Percentiles rank a stretch among this genome's conserved stretches.
Evolutionary conservation across 64 coral and sea anemone genomes (phyloP).

Genomic region (Montipora efflorescens): DNA sequence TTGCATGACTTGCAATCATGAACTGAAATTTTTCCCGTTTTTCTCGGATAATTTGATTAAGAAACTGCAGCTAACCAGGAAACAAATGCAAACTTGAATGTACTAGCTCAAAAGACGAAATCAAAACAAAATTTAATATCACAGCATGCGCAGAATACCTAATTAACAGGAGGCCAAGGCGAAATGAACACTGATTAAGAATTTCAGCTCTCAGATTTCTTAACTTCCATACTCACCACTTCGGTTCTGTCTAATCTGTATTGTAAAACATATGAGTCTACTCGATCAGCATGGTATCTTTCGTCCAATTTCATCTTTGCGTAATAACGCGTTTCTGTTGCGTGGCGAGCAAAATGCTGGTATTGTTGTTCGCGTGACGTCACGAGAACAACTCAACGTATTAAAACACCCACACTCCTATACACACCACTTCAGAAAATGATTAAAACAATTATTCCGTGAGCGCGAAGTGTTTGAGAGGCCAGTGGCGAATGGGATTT

Average conservation of each 20-base stretch:
- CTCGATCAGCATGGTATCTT: slow-evolving; percentile 16
- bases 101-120: not conserved
- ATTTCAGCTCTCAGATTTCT: not conserved
- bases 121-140: not conserved
- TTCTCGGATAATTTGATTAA: not conserved
- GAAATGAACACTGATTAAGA: not conserved
- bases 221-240: slow-evolving; percentile 25
- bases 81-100: not conserved
- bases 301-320: slow-evolving; percentile 4
- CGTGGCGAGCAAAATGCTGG: too few relatives aligned
- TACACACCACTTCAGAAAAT: too few relatives aligned
- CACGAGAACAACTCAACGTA: too few relatives aligned
- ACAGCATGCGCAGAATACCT: not conserved
- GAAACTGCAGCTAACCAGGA: not conserved
- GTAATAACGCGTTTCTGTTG: too few relatives aligned
- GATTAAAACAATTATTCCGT: too few relatives aligned
- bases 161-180: not conserved
- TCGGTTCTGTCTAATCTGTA: slow-evolving; percentile 44
- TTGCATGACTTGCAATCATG: not conserved
- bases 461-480: too few relatives aligned
- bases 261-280: slow-evolving; percentile 37
- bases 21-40: not conserved
- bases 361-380: too few relatives aligned
- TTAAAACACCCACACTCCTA: too few relatives aligned
- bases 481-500: too few relatives aligned